Evolutionary conservation across 2,888 invertebrate species (phyloP).

Genomic region (Mystacides longicornis): DNA sequence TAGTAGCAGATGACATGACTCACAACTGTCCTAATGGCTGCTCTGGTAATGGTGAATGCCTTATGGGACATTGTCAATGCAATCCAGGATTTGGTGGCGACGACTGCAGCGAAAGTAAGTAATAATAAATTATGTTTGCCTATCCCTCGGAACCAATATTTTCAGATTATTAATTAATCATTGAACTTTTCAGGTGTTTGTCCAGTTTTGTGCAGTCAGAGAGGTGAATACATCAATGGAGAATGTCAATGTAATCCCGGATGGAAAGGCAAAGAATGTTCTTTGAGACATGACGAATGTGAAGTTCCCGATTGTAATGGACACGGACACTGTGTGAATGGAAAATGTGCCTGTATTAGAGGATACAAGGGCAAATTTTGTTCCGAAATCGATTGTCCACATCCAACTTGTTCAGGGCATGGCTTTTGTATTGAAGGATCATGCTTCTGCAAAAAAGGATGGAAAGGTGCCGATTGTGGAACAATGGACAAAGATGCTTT

Average conservation of each 20-base stretch:
- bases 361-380: conserved; percentile 95
- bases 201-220: conserved; percentile 92
- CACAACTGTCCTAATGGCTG: conserved; percentile 95
- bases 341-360: conserved; percentile 87
- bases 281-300: conserved; percentile 90
- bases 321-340: conserved; percentile 92
- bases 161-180: neutral
- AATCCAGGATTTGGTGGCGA: conserved; percentile 94
- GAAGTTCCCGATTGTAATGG: conserved; percentile 94
- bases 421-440: conserved; percentile 91
- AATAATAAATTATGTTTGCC: neutral
- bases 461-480: conserved; percentile 88
- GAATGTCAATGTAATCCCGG: conserved; percentile 96
- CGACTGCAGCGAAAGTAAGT: conserved; percentile 92
- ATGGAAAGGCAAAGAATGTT: conserved; percentile 98
- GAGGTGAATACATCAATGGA: conserved; percentile 94
- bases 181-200: conserved; percentile 66
- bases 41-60: conserved; percentile 93
- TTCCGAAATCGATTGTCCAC: conserved; percentile 87
- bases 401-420: conserved; percentile 89
- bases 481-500: conserved; percentile 86
- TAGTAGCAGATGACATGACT: conserved; percentile 85
- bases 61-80: conserved; percentile 91
- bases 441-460: conserved; percentile 94
- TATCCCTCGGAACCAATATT: neutral